Percentiles rank a stretch among this genome's conserved stretches.
These are phyloP conservation scores for Anastrepha obliqua DNA, from an alignment of 1,140 invertebrate species.

Conservation along the genomic window DNA sequence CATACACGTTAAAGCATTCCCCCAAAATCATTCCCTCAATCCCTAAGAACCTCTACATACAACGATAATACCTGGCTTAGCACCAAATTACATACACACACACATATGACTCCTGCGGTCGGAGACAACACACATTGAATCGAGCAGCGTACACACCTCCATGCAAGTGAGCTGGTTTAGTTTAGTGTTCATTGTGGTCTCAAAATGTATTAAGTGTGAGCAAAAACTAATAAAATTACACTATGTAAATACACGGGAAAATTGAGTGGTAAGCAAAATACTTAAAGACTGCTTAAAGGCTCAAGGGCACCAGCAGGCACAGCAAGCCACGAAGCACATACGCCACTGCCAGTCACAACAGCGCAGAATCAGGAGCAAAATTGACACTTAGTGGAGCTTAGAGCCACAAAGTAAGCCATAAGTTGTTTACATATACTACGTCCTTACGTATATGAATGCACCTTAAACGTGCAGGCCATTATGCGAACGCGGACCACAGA, in stretches of 20 bases:
- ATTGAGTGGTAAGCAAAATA: constrained; percentile 32
- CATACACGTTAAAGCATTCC: too few relatives aligned
- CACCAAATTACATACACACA: not conserved
- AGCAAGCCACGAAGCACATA: not conserved
- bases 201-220: constrained; percentile 40
- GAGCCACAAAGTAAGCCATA: not conserved
- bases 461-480: constrained; percentile 21
- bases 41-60: too few relatives aligned
- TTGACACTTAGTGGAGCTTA: not conserved
- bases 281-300: constrained; percentile 35
- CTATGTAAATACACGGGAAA: constrained; percentile 24
- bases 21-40: too few relatives aligned
- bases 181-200: not conserved
- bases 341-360: not conserved
- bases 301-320: not conserved
- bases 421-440: not conserved
- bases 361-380: not conserved
- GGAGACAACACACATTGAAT: not conserved
- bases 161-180: not conserved
- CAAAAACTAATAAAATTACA: constrained; percentile 41
- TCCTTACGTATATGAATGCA: not conserved
- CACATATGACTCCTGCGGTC: not conserved
- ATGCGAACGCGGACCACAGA: not conserved
- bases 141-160: not conserved
- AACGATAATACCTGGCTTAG: too few relatives aligned